phyloP scores from a whole-genome alignment of 2,888 invertebrate species.

The Nemurella pictetii region DNA sequence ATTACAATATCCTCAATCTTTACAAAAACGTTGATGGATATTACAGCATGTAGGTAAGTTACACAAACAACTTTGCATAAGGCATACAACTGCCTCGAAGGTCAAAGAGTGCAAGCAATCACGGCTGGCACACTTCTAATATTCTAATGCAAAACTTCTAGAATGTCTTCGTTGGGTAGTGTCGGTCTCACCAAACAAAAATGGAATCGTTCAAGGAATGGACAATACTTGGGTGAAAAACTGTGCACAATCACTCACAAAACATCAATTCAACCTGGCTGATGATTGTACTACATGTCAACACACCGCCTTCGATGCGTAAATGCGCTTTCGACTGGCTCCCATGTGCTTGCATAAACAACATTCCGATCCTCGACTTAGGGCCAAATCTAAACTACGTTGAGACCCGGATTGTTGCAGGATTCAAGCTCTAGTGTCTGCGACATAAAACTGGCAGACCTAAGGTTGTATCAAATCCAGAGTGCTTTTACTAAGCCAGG shows the following conservation, averaged over 20 bases:
- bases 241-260: background rate
- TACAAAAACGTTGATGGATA: background rate
- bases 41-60: background rate
- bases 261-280: background rate
- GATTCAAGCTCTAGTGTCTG: too few relatives aligned
- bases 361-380: too few relatives aligned
- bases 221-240: constrained; percentile 18
- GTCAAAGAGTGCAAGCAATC: background rate
- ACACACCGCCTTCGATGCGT: too few relatives aligned
- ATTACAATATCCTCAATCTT: background rate
- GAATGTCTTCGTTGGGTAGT: background rate
- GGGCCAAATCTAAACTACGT: too few relatives aligned
- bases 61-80: background rate
- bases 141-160: background rate
- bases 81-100: background rate
- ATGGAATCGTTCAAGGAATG: constrained; percentile 27
- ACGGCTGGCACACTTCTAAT: background rate
- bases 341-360: too few relatives aligned
- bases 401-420: too few relatives aligned
- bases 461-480: too few relatives aligned
- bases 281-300: too few relatives aligned
- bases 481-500: too few relatives aligned
- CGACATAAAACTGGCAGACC: too few relatives aligned
- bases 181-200: background rate
- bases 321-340: too few relatives aligned